Evolutionary conservation across 2,888 invertebrate species (phyloP), one percentile per base, ranked within the genome.

Genomic region (Panopea generosa): DNA sequence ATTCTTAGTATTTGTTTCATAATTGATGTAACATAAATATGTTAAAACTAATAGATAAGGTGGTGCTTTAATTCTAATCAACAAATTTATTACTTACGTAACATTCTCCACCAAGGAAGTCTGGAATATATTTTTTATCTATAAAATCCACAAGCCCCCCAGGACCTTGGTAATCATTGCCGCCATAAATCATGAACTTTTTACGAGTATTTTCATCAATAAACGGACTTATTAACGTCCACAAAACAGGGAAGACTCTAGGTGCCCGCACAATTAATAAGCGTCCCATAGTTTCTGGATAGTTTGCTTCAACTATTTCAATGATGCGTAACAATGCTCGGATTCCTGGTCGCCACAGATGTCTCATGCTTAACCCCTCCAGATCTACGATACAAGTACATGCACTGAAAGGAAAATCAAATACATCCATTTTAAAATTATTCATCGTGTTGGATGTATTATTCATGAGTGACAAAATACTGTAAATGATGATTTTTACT

Each of bases 141-240:
- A 98, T 96, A 91, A 96, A 97, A 92, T 97, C 97, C 22, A 95
- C 95, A 9, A 98, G 94, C 0, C 97, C 97, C 16, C 96, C 97
- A 4, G 95, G 94, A 83, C 95, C 95, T 89, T 96, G 96, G 90
- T 97, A 96, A 92, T 97, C 97, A 86, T 96, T 96, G 52, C 96
- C 97, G 76, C 97, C 97, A 93, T 97, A 97, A 92, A 98, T 97
- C 91, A 97, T 94, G 93, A 98, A 97, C 93, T 98, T 97, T 86
- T 96, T 96, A 78, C 98, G 95, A 0, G 98, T 98, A 92, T 96
- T 96, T 92, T 98, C 98, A 93, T 98, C 97, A 88, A 98, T 98
- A 92, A 98, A 98, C 1, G 98, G 97, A 93, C 97, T 96, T 82
- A 98, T 96, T 70, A 98, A 95, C 0, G 98, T 98, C 98, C 98